Evolutionary conservation across 1,140 invertebrate species (phyloP).

Genomic region (Temnothorax longispinosus): DNA sequence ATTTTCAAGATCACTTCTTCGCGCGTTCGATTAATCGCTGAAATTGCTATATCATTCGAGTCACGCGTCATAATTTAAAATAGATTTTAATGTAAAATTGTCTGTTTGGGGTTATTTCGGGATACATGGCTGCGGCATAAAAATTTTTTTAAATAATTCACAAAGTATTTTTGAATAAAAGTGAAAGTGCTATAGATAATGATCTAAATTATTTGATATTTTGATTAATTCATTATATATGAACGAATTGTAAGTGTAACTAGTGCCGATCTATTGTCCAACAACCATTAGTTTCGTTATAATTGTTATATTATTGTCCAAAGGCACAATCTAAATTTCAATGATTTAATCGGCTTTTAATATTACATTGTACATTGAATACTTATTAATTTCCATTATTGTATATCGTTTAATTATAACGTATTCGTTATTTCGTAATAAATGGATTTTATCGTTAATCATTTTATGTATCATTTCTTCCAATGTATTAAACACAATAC

Average conservation of each 20-base stretch:
- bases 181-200: not conserved
- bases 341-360: slow-evolving; percentile 48
- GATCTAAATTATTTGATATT: not conserved
- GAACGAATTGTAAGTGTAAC: not conserved
- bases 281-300: not conserved
- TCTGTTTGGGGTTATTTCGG: not conserved
- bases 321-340: slow-evolving; percentile 43
- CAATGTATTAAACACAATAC: slow-evolving; percentile 13
- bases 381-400: slow-evolving; percentile 47
- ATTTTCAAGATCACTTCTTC: slow-evolving; percentile 5
- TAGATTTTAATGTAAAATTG: not conserved
- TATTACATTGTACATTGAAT: slow-evolving; percentile 44
- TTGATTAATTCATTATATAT: slow-evolving; percentile 12
- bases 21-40: not conserved
- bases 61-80: not conserved
- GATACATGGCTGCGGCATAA: no score
- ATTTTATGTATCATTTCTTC: slow-evolving; percentile 30
- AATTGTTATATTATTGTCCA: slow-evolving; percentile 34
- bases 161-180: not conserved
- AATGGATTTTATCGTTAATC: slow-evolving; percentile 16
- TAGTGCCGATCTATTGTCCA: not conserved
- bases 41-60: not conserved
- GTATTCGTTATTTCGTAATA: slow-evolving; percentile 37
- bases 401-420: slow-evolving; percentile 36
- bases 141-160: not conserved